Percentiles rank a stretch among this genome's conserved stretches.
Conservation (phyloP, 2,113 vertebrate species). For the Thunnus thynnus region DNA sequence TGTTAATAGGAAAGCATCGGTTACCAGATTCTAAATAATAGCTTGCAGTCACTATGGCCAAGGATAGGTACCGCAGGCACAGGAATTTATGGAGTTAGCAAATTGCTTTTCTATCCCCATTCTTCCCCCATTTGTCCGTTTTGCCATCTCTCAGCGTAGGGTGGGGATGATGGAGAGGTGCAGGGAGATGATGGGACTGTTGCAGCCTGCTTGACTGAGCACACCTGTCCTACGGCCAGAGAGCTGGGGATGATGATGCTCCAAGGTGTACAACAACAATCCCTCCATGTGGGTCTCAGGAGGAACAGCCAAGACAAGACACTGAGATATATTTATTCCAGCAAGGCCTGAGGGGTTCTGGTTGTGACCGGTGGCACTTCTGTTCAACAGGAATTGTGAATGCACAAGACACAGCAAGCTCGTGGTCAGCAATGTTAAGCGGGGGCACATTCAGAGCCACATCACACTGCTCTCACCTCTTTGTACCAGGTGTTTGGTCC, state of each 20-base stretch:
- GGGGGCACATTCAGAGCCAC: neutral
- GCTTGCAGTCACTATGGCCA: conserved; percentile 65
- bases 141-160: conserved; percentile 53
- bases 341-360: conserved; percentile 46
- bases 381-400: conserved; percentile 47
- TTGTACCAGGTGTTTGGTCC: neutral
- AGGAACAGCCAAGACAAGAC: conserved; percentile 57
- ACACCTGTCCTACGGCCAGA: conserved; percentile 67
- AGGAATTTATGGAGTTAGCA: conserved; percentile 81
- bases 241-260: conserved; percentile 54
- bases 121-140: conserved; percentile 63
- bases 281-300: conserved; percentile 57
- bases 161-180: conserved; percentile 68
- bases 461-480: conserved; percentile 3
- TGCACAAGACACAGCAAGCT: conserved; percentile 27
- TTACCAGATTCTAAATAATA: conserved; percentile 85
- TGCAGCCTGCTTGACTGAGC: conserved; percentile 62
- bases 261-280: conserved; percentile 57
- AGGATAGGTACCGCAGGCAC: conserved; percentile 66
- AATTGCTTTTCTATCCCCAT: conserved; percentile 81
- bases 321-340: conserved; percentile 67
- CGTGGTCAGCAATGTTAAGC: conserved; percentile 15
- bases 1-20: conserved; percentile 81
- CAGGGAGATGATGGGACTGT: conserved; percentile 50
- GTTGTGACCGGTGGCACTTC: conserved; percentile 44